A percentile compares a stretch with the other conserved stretches of the same genome.
Evolutionary conservation across 2,888 invertebrate species (phyloP).

Genomic region (Morpho helenor): DNA sequence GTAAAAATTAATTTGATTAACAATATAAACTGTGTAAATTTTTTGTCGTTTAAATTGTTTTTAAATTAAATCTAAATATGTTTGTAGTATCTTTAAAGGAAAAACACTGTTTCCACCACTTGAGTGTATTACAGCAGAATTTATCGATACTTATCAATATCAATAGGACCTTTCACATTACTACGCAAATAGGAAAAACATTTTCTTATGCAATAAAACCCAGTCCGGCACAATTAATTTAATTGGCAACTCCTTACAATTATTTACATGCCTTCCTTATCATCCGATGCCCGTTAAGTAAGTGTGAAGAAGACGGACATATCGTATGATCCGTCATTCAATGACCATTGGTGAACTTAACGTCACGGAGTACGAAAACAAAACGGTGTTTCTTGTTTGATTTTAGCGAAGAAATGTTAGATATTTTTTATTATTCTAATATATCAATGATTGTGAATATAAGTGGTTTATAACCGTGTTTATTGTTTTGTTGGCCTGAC

Average conservation of each 20-base stretch:
- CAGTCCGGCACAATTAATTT: conserved; percentile 19
- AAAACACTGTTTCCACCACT: conserved; percentile 1
- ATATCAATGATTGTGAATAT: conserved; percentile 31
- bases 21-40: too few species aligned
- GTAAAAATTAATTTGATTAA: too few species aligned
- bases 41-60: too few species aligned
- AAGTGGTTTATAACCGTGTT: conserved; percentile 37
- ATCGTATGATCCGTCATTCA: conserved; percentile 70
- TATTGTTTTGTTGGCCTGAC: conserved; percentile 31
- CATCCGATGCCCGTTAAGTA: conserved; percentile 28
- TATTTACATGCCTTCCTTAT: conserved; percentile 36
- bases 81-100: background rate
- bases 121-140: conserved; percentile 12
- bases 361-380: conserved; percentile 56
- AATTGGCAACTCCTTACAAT: conserved; percentile 27
- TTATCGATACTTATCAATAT: conserved; percentile 24
- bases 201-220: conserved; percentile 28
- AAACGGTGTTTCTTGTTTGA: conserved; percentile 34
- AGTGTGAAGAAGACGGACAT: conserved; percentile 40
- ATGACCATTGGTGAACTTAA: conserved; percentile 48
- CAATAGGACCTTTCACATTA: conserved; percentile 28
- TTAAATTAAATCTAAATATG: too few species aligned
- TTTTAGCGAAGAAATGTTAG: conserved; percentile 48
- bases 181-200: conserved; percentile 28
- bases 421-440: conserved; percentile 36